These are phyloP conservation scores for Ichneumoninae sp. DNA, from an alignment of 2,888 invertebrate genomes.

Conservation along the genomic window DNA sequence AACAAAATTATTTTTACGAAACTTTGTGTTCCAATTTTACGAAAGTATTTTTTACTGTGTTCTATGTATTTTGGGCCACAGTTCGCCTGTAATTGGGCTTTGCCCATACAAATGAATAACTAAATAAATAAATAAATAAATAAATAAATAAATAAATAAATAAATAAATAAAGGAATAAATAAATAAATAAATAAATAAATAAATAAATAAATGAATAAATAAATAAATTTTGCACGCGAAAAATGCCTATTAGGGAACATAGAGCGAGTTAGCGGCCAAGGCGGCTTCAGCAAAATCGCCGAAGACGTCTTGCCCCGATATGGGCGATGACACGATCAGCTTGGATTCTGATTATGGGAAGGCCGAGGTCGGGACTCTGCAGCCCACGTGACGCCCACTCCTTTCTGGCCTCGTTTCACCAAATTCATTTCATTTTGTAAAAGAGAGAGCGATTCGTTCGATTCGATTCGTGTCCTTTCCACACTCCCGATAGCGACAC, in stretches of 20 bases:
- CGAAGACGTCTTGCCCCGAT: slow-evolving; percentile 56
- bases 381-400: slow-evolving; percentile 71
- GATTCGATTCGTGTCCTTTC: slow-evolving; percentile 21
- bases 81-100: no score
- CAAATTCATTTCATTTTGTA: slow-evolving; percentile 57
- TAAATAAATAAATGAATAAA: no score
- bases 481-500: neutral
- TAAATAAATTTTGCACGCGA: neutral
- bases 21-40: no score
- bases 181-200: no score
- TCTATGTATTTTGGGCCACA: no score
- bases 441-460: slow-evolving; percentile 28
- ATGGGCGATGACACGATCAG: slow-evolving; percentile 61
- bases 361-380: slow-evolving; percentile 67
- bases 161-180: no score
- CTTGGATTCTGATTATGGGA: slow-evolving; percentile 72
- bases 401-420: slow-evolving; percentile 62
- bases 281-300: slow-evolving; percentile 21
- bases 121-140: no score
- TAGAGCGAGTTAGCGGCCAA: neutral
- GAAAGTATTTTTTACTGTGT: no score
- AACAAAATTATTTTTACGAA: no score
- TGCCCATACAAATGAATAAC: no score
- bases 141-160: no score
- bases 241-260: slow-evolving; percentile 37